Evolutionary conservation across 2,888 invertebrate genomes (phyloP).

Genomic region (Xanthostigma xanthostigma): DNA sequence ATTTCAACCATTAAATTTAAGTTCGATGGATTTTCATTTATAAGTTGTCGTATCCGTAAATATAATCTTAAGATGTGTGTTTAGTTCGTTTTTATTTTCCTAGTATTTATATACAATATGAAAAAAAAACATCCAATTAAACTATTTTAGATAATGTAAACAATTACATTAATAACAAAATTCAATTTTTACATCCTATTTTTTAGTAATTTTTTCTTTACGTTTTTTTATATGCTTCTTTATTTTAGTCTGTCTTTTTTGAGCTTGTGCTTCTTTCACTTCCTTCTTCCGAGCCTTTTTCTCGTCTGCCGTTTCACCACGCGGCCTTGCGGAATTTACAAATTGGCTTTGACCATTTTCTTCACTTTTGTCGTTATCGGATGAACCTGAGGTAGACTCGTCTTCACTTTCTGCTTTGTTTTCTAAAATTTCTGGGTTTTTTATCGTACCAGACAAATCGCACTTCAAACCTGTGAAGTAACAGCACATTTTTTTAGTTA

Average conservation of each 20-base stretch:
- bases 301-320: constrained; percentile 67
- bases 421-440: constrained; percentile 47
- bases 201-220: constrained; percentile 49
- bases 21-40: no score
- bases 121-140: no score
- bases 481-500: background rate
- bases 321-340: constrained; percentile 49
- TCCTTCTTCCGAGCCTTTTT: constrained; percentile 75
- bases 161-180: background rate
- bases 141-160: no score
- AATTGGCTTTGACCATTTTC: constrained; percentile 34
- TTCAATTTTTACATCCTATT: constrained; percentile 18
- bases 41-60: no score
- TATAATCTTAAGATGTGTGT: no score
- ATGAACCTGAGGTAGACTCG: constrained; percentile 17
- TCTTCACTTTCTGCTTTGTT: constrained; percentile 24
- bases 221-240: constrained; percentile 91
- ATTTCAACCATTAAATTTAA: no score
- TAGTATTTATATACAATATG: no score
- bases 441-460: constrained; percentile 57
- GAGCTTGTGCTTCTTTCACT: constrained; percentile 75
- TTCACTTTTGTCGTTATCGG: constrained; percentile 17
- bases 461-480: constrained; percentile 48
- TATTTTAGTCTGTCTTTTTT: constrained; percentile 74
- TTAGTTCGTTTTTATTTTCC: no score